phyloP scores from a whole-genome alignment of 2,888 invertebrate genomes.

The Alloplasta piceator region DNA sequence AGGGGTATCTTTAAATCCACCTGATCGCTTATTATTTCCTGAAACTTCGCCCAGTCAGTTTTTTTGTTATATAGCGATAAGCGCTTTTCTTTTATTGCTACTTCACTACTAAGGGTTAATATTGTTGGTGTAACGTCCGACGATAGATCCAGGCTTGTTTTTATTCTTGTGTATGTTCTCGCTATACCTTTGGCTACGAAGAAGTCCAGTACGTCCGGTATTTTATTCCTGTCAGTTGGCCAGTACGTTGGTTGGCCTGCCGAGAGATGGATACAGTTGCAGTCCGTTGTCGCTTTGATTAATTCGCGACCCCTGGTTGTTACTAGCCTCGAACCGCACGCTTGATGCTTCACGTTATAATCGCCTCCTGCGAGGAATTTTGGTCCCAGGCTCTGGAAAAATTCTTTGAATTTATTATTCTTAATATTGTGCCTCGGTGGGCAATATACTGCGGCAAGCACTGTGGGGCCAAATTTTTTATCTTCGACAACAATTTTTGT shows the following conservation, averaged over 20 bases:
- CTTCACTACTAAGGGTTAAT: conserved; percentile 11
- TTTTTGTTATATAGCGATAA: conserved; percentile 51
- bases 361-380: conserved; percentile 64
- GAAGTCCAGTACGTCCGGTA: conserved; percentile 69
- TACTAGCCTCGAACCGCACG: conserved; percentile 67
- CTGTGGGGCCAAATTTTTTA: conserved; percentile 47
- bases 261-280: conserved; percentile 47
- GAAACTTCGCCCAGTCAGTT: conserved; percentile 60
- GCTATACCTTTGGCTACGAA: conserved; percentile 65
- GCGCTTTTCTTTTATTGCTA: conserved; percentile 28
- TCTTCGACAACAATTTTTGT: conserved; percentile 58
- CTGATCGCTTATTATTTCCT: conserved; percentile 44
- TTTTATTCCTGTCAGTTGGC: conserved; percentile 50
- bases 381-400: conserved; percentile 59
- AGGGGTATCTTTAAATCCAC: conserved; percentile 51
- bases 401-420: conserved; percentile 61
- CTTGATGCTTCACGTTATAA: conserved; percentile 66
- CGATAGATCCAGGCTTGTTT: conserved; percentile 6
- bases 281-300: conserved; percentile 18
- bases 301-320: conserved; percentile 55
- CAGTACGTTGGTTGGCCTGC: conserved; percentile 66
- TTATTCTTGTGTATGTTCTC: neutral
- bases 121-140: neutral
- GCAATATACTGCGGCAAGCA: conserved; percentile 66
- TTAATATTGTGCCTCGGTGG: conserved; percentile 68